Conservation (phyloP, 1,140 invertebrate genomes). For the Maconellicoccus hirsutus region DNA sequence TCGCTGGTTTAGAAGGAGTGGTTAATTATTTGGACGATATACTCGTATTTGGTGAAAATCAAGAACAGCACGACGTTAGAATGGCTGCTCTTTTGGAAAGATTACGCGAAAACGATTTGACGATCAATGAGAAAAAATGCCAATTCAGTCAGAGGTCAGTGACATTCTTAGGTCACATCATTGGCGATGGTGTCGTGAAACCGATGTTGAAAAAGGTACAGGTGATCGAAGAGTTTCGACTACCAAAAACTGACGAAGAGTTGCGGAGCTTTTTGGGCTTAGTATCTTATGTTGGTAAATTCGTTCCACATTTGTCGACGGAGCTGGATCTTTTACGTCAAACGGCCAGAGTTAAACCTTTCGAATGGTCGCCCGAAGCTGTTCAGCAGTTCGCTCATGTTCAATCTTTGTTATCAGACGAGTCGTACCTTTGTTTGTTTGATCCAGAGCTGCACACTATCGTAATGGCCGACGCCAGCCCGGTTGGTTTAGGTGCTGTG, state of each 20-base stretch:
- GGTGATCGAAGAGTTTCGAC: neutral
- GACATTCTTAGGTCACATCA: neutral
- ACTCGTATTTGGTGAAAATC: neutral
- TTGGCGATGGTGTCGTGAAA: neutral
- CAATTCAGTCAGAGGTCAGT: neutral
- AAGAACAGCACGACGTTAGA: neutral
- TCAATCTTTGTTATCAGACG: neutral
- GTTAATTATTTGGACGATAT: neutral
- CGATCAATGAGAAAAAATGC: neutral
- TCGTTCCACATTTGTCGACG: neutral
- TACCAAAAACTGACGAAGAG: neutral
- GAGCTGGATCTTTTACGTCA: neutral
- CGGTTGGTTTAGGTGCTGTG: neutral
- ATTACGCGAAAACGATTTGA: neutral
- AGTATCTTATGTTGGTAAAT: neutral
- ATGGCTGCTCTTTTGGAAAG: neutral
- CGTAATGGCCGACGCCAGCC: neutral
- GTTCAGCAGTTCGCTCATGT: neutral
- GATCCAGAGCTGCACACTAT: neutral
- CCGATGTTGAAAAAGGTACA: neutral
- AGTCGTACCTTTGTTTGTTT: neutral
- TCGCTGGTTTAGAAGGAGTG: neutral
- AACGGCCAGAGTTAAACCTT: neutral
- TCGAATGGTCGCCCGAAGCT: neutral
- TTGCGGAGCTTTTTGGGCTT: neutral